Evolutionary conservation across 2,888 invertebrate genomes (phyloP).

Genomic region (Trachelus troglodyta): DNA sequence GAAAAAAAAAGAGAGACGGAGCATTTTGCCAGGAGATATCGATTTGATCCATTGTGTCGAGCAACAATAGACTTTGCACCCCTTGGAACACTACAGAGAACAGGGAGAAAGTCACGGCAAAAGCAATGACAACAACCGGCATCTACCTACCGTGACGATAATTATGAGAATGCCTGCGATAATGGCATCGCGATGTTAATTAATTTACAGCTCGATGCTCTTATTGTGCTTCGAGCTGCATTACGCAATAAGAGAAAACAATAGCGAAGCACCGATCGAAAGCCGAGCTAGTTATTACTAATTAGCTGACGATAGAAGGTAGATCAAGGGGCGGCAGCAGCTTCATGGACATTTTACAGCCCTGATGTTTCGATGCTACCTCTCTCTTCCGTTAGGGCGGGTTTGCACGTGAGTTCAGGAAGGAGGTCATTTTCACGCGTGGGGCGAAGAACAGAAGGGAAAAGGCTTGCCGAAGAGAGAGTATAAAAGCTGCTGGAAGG

Average conservation of each 20-base stretch:
- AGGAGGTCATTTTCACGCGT: neutral
- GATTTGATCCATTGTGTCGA: neutral
- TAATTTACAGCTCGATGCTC: neutral
- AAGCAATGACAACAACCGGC: neutral
- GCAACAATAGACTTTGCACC: neutral
- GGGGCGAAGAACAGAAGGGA: slow-evolving; percentile 7
- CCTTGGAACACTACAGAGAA: neutral
- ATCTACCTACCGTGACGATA: neutral
- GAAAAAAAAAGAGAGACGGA: neutral
- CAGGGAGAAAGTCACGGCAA: neutral
- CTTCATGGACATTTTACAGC: neutral
- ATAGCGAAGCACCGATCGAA: neutral
- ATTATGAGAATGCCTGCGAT: neutral
- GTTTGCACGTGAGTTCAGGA: neutral
- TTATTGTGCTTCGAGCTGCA: neutral
- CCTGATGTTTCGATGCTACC: neutral
- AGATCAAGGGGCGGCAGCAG: neutral
- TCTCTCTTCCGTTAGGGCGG: neutral
- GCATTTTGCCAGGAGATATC: neutral
- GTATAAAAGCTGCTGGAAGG: slow-evolving; percentile 17
- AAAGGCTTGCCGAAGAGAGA: slow-evolving; percentile 12
- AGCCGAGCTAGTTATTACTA: neutral
- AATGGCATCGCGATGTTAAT: neutral
- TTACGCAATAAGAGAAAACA: neutral
- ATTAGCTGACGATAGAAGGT: neutral